Evolutionary conservation across 1,140 invertebrate genomes (phyloP), one percentile per base, ranked within the genome.

Genomic region (Drosophila ohnishii): DNA sequence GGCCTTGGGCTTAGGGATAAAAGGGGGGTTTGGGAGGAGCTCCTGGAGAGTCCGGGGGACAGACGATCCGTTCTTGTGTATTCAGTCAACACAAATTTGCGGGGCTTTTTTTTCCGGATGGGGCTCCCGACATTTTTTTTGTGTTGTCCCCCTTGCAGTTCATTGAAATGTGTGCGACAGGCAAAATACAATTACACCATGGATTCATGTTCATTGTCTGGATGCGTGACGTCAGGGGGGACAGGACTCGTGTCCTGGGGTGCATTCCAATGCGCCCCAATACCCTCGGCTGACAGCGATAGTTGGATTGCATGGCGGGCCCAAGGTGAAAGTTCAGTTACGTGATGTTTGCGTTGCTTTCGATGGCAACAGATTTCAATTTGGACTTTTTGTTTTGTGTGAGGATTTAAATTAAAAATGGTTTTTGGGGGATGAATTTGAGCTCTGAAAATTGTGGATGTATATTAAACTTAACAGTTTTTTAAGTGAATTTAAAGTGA

Each of bases 121-220:
- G 37, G 55, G 14, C n/a, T 11, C 44, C 44, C 50, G 50, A 37
- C 32, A n/a, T 47, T 60, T 78, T 59, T 53, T 42, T 55, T 3
- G 3, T 28, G 25, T 28, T 28, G 25, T 11, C 10, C 45, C 47
- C 45, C 47, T 51, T 81, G 78, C 70, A 85, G 78, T 76, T 87
- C 75, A 82, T 85, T 85, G 81, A 80, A 84, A 80, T 80, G 73
- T 73, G 74, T 74, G 71, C 51, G 71, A 63, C 72, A 74, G 78
- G 65, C 83, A 78, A 75, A 79, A 74, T 64, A 86, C 71, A 86
- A 82, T 82, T 87, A 87, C 71, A 82, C 61, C 53, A 82, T 79
- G 83, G 77, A 82, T 87, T 82, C 83, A 79, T 78, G 75, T 59
- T 59, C 70, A 86, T 82, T 82, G 75, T 82, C 69, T 70, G 48